Evolutionary conservation across 1,140 invertebrate species (phyloP), one percentile per base, ranked within the genome.

Genomic region (Megalopta genalis): DNA sequence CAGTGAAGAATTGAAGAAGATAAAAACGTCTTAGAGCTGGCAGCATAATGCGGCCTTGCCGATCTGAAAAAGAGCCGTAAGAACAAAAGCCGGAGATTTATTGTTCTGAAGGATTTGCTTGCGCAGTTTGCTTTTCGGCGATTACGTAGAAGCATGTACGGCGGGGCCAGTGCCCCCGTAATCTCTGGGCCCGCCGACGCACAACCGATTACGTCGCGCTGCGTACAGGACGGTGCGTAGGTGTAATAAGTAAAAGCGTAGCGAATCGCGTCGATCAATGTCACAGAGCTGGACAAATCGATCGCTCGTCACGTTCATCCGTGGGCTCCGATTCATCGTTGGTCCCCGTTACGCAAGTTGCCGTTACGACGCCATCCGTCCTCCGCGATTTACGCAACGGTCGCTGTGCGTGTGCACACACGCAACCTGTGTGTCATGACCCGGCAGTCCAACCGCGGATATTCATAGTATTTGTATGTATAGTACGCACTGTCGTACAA

Each of bases 221-320:
- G 10, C 42, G 42, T 46, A 12, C 9, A 14, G 10, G 42, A 46
- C 42, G 14, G 52, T 16, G 49, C 16, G 57, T 70, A 21, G 59
- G 70, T 59, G 66, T 74, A 79, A 79, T 69, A 80, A 74, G 74
- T 74, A 84, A 80, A 82, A 85, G 83, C 46, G 65, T 46, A 23
- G 21, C 42, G 25, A 21, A 64, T 14, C 62, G 52, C 77, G 79
- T 73, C 71, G 84, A 85, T 85, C 75, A 86, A 85, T 73, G 75
- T 70, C 76, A 69, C 27, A 77, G 52, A 69, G 18, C 2, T 46
- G 23, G 39, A 46, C 23, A 59, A 23, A 70, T 64, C 54, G 62
- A 84, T 84, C 72, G 21, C 59, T 25, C 54, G 78, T 81, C 78
- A 81, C 66, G 78, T 77, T 49, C 67, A 54, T 74, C 59, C 52